Evolutionary conservation across 2,888 invertebrate genomes (phyloP).

Genomic region (Callosobruchus maculatus): DNA sequence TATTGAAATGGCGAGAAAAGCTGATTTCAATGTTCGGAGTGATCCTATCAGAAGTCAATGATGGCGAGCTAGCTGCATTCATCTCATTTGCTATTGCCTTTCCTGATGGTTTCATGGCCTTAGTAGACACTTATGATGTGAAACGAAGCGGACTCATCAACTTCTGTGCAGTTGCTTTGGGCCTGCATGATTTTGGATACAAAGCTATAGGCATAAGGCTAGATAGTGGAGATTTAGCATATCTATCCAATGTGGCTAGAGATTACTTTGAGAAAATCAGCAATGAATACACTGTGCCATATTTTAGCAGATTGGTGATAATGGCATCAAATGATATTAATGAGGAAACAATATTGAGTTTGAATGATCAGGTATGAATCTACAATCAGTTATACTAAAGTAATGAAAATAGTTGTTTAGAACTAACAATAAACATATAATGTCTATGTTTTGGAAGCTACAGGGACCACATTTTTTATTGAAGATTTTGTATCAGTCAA

Average conservation of each 20-base stretch:
- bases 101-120: constrained; percentile 88
- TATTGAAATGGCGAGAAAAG: constrained; percentile 63
- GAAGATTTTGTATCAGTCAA: no score
- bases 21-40: constrained; percentile 70
- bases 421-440: no score
- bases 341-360: constrained; percentile 94
- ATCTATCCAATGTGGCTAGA: constrained; percentile 82
- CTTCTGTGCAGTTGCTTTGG: constrained; percentile 92
- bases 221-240: constrained; percentile 96
- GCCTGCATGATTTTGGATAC: constrained; percentile 86
- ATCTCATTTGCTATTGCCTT: constrained; percentile 91
- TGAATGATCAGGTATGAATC: constrained; percentile 83
- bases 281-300: constrained; percentile 68
- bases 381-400: no score
- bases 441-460: no score
- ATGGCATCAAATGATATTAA: constrained; percentile 98
- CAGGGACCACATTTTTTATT: no score
- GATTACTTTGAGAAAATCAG: constrained; percentile 77
- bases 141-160: constrained; percentile 95
- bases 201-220: constrained; percentile 86
- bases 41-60: constrained; percentile 80
- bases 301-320: constrained; percentile 84
- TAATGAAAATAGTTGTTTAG: no score
- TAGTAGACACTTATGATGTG: constrained; percentile 98
- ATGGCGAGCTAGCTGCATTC: constrained; percentile 93